Evolutionary conservation across 2,113 vertebrate species (phyloP).

Genomic region (Neodon shergylaensis): DNA sequence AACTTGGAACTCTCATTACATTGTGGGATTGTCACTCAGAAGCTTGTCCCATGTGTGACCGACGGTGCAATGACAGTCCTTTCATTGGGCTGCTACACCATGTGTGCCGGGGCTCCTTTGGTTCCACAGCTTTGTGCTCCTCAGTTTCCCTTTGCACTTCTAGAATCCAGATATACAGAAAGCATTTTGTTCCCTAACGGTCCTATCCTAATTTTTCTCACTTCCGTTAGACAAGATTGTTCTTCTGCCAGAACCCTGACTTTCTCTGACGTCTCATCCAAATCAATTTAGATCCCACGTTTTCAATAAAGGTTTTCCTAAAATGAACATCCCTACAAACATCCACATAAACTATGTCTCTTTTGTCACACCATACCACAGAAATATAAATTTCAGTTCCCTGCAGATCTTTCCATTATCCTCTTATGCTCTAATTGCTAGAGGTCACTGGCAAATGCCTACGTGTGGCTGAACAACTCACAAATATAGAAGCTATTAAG

Average conservation of each 20-base stretch:
- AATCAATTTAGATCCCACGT: conserved; percentile 10
- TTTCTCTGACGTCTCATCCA: not conserved
- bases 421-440: not conserved
- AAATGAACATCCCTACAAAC: not conserved
- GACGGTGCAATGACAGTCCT: not conserved
- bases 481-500: not conserved
- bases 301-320: conserved; percentile 4
- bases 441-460: not conserved
- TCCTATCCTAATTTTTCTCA: not conserved
- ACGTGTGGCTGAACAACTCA: not conserved
- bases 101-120: not conserved
- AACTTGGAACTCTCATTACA: conserved; percentile 15
- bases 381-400: not conserved
- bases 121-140: not conserved
- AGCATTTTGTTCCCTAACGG: not conserved
- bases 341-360: not conserved
- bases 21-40: not conserved
- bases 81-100: not conserved
- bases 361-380: not conserved
- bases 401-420: not conserved
- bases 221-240: not conserved
- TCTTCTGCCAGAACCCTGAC: not conserved
- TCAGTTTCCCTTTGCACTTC: not conserved
- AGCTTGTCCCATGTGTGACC: not conserved
- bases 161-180: not conserved